Percentiles rank a stretch among this genome's conserved stretches.
phyloP scores from a whole-genome alignment of 2,797 vertebrate species.

The Poliocrania exsul region DNA sequence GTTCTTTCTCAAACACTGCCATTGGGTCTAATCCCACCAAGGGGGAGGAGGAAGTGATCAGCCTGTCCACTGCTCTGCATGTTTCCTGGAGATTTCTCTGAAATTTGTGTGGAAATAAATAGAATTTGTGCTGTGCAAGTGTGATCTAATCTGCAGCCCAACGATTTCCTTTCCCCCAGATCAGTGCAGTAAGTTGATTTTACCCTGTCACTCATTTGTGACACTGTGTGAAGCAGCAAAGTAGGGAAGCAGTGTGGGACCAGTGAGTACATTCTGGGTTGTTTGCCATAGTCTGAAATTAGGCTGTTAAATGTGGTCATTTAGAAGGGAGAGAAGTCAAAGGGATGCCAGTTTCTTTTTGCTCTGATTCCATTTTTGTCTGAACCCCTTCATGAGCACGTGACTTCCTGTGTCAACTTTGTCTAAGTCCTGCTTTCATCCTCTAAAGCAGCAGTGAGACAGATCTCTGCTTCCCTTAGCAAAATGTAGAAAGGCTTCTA shows the following conservation, averaged over 20 bases:
- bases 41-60: background rate
- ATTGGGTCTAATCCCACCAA: background rate
- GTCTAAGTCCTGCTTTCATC: background rate
- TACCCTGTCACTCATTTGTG: background rate
- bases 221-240: background rate
- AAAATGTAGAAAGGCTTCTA: background rate
- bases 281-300: background rate
- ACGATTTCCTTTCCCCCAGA: background rate
- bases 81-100: background rate
- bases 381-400: background rate
- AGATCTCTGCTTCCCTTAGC: background rate
- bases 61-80: background rate
- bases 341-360: background rate
- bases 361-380: background rate
- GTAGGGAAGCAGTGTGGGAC: background rate
- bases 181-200: background rate
- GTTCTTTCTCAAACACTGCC: background rate
- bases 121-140: background rate
- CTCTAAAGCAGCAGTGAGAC: background rate
- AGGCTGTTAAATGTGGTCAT: background rate
- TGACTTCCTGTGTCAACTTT: background rate
- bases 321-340: background rate
- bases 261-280: background rate
- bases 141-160: background rate
- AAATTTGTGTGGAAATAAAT: background rate